Percentiles rank a stretch among this genome's conserved stretches.
Evolutionary conservation across 2,797 vertebrate species (phyloP).

Genomic region (Alfaro cultratus): DNA sequence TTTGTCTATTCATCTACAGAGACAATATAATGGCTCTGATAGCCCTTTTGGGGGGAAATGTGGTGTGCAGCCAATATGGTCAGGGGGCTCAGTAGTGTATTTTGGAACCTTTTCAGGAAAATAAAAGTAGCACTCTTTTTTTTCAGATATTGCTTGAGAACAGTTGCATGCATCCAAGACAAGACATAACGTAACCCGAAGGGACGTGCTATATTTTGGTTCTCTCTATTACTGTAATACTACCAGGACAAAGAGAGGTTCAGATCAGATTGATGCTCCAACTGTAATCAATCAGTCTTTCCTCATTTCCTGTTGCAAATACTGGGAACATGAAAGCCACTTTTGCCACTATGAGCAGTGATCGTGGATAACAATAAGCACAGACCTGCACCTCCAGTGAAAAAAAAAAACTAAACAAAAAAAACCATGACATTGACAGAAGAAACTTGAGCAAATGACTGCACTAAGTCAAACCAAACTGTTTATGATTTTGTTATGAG

Average conservation of each 20-base stretch:
- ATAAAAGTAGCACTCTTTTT: constrained; percentile 75
- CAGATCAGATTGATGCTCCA: constrained; percentile 44
- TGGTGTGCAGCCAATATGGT: constrained; percentile 48
- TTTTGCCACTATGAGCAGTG: constrained; percentile 3
- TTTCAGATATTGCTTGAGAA: constrained; percentile 71
- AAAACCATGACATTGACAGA: constrained; percentile 16
- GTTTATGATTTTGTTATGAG: constrained; percentile 34
- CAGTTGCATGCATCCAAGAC: constrained; percentile 74
- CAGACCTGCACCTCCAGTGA: constrained; percentile 22
- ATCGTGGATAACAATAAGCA: constrained; percentile 31
- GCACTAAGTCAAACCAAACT: constrained; percentile 23
- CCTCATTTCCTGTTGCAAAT: constrained; percentile 40
- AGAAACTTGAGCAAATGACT: constrained; percentile 50
- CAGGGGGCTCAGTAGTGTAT: constrained; percentile 68
- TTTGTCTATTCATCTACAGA: constrained; percentile 71
- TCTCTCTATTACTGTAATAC: constrained; percentile 65
- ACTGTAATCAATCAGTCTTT: constrained; percentile 53
- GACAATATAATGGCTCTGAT: constrained; percentile 71
- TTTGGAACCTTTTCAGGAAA: constrained; percentile 82
- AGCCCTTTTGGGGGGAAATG: constrained; percentile 52
- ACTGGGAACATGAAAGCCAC: constrained; percentile 9
- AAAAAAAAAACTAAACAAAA: not conserved
- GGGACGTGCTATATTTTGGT: constrained; percentile 73
- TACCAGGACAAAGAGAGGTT: constrained; percentile 50
- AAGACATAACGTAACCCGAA: constrained; percentile 69